Evolutionary conservation across 1,140 invertebrate genomes (phyloP), one percentile per base, ranked within the genome.

Genomic region (Drosophila sp.): DNA sequence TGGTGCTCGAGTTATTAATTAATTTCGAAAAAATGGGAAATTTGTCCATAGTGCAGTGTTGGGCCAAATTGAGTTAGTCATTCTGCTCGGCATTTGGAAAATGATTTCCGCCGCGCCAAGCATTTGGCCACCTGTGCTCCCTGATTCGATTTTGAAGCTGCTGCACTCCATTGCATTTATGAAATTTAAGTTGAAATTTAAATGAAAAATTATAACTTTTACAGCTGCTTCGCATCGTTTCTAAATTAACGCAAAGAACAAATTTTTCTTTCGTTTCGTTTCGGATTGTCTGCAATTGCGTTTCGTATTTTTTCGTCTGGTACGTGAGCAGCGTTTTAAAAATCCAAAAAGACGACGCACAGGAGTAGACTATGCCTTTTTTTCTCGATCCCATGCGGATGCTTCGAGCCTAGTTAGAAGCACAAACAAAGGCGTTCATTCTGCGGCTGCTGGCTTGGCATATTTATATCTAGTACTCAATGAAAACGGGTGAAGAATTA

Each of bases 131-230:
- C 59, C 80, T 84, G 18, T 4, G 21, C 14, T 51, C 7, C 14
- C 13, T 57, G 53, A 29, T 59, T 69, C 32, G 57, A 21, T 41
- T 50, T 54, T 21, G 7, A 16, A 7, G 14, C 32, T 13, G 66
- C 40, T 73, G 83, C 83, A 89, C 66, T 72, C 59, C 73, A 72
- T 64, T 77, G 80, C 84, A 62, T 89, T 89, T 89, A 89, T 83
- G 77, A 82, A 81, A 86, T 80, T 86, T 75, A 81, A 86, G 78
- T 78, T 86, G 18, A 34, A 51, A 51, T 32, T 51, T 32, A 41
- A 51, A 50, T 41, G 40, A 51, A 41, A 41, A 54, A 25, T 21
- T 21, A 13, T 2, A 77, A 74, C 16, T 72, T 76, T 63, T 36
- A 38, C 51, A 53, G 65, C 29, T 73, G 51, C 40, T 34, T 48